Evolutionary conservation across 2,888 invertebrate genomes (phyloP).

Genomic region (Sinohyriopsis cumingii): DNA sequence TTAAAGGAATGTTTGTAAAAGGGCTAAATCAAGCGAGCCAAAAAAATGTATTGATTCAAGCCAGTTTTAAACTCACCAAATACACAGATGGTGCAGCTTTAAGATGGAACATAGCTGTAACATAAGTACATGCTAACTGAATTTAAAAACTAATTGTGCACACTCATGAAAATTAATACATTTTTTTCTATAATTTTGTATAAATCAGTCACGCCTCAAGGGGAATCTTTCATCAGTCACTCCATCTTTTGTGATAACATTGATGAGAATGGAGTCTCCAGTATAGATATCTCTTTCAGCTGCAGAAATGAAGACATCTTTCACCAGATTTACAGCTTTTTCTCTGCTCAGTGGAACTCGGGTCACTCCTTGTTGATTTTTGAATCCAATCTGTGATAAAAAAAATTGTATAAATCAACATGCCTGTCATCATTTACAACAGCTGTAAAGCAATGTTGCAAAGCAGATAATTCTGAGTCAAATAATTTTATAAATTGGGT

Average conservation of each 20-base stretch:
- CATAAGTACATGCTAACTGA: no score
- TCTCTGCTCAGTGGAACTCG: constrained; percentile 82
- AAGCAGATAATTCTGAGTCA: constrained; percentile 1
- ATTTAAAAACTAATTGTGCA: no score
- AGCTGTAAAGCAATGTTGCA: background rate
- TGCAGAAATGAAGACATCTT: constrained; percentile 97
- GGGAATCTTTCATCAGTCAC: constrained; percentile 80
- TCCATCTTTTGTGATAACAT: constrained; percentile 91
- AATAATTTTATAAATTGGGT: no score
- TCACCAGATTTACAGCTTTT: constrained; percentile 87
- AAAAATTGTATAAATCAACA: background rate
- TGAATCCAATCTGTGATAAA: constrained; percentile 82
- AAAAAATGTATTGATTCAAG: no score
- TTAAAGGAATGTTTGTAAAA: no score
- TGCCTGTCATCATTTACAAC: background rate
- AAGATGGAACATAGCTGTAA: no score
- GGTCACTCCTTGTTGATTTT: constrained; percentile 84
- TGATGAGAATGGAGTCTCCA: constrained; percentile 90
- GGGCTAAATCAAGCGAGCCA: no score
- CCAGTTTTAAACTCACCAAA: no score
- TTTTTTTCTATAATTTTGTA: background rate
- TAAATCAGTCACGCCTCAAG: constrained; percentile 88
- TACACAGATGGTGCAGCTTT: no score
- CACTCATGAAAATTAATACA: no score
- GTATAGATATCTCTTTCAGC: constrained; percentile 98